Conservation (phyloP, 2,888 invertebrate species). For the Lycocerus yunnanus region DNA sequence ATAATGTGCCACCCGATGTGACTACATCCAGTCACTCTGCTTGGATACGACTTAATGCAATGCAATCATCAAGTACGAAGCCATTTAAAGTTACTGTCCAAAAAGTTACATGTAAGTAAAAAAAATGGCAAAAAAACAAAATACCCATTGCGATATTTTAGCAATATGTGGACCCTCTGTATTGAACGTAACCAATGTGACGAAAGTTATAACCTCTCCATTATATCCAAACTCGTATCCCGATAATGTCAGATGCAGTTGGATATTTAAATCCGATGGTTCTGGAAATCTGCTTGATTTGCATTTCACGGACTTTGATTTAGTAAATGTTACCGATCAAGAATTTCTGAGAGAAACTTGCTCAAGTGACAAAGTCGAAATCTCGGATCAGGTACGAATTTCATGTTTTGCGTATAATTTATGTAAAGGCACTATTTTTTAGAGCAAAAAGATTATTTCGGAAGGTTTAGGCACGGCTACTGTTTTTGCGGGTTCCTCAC, state of each 20-base stretch:
- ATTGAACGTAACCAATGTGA: constrained; percentile 52
- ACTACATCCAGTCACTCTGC: constrained; percentile 65
- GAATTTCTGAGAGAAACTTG: constrained; percentile 51
- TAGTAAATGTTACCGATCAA: constrained; percentile 54
- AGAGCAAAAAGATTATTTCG: constrained; percentile 47
- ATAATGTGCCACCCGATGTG: constrained; percentile 45
- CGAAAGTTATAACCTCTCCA: constrained; percentile 60
- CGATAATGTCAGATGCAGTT: constrained; percentile 61
- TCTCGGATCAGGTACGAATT: constrained; percentile 54
- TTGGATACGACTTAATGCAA: constrained; percentile 66
- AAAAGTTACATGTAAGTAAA: constrained; percentile 59
- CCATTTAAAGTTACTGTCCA: constrained; percentile 68
- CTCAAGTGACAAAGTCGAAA: constrained; percentile 56
- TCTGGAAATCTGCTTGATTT: constrained; percentile 54
- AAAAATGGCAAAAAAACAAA: neutral
- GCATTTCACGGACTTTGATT: constrained; percentile 62
- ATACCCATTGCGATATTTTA: constrained; percentile 39
- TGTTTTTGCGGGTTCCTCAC: constrained; percentile 47
- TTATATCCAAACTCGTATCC: constrained; percentile 65
- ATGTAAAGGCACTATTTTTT: neutral
- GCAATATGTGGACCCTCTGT: constrained; percentile 63
- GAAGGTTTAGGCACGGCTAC: constrained; percentile 55
- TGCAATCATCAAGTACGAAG: constrained; percentile 62
- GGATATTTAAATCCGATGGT: constrained; percentile 56
- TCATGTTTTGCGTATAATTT: too few species aligned